Conservation (phyloP, 2,888 invertebrate species). For the Campoletis raptor region DNA sequence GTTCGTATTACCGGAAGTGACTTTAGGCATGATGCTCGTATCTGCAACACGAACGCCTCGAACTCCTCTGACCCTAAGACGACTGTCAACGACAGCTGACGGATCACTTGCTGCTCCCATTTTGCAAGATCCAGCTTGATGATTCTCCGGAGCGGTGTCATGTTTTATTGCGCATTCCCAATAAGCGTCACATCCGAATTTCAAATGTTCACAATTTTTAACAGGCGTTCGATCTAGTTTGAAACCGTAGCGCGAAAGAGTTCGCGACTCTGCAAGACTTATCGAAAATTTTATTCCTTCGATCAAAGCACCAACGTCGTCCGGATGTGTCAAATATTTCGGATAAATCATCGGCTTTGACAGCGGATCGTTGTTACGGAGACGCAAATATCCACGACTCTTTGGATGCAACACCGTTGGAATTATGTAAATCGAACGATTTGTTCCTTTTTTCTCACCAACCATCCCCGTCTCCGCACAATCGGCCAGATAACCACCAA, state of each 20-base stretch:
- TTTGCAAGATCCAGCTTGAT: slow-evolving; percentile 88
- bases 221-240: slow-evolving; percentile 90
- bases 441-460: slow-evolving; percentile 90
- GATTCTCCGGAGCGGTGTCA: slow-evolving; percentile 88
- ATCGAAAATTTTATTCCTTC: slow-evolving; percentile 94
- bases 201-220: slow-evolving; percentile 90
- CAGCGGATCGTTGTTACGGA: slow-evolving; percentile 92
- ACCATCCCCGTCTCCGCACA: slow-evolving; percentile 95
- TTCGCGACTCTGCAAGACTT: slow-evolving; percentile 89
- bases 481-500: slow-evolving; percentile 94
- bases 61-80: slow-evolving; percentile 85
- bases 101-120: slow-evolving; percentile 87
- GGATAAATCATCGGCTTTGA: slow-evolving; percentile 94
- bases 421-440: slow-evolving; percentile 90
- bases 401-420: slow-evolving; percentile 94
- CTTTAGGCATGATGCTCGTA: slow-evolving; percentile 86
- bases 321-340: slow-evolving; percentile 91
- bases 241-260: slow-evolving; percentile 90
- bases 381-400: slow-evolving; percentile 92
- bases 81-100: slow-evolving; percentile 87
- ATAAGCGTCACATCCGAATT: slow-evolving; percentile 89
- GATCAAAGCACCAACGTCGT: slow-evolving; percentile 92
- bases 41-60: slow-evolving; percentile 86
- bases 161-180: slow-evolving; percentile 88
- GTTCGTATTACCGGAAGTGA: slow-evolving; percentile 87